Conservation (phyloP, 2,113 vertebrate genomes). For the Siniperca knerii region DNA sequence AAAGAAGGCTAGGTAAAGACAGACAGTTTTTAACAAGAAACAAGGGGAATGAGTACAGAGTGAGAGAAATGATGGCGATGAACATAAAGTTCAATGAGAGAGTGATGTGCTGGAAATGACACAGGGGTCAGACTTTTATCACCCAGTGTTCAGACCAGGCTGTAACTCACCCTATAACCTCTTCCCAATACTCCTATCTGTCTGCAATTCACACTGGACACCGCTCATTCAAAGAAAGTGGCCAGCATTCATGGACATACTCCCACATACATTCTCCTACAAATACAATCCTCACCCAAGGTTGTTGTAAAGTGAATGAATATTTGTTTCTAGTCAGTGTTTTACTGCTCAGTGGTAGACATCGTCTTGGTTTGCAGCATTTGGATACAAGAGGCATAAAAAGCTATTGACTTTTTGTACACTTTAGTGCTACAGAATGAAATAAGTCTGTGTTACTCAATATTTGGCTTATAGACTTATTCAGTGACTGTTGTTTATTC, state of each 20-base stretch:
- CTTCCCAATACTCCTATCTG: neutral
- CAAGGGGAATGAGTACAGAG: neutral
- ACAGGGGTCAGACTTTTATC: conserved; percentile 55
- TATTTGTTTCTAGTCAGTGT: conserved; percentile 1
- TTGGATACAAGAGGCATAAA: neutral
- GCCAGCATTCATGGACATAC: conserved; percentile 15
- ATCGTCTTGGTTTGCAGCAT: neutral
- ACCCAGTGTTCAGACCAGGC: conserved; percentile 42
- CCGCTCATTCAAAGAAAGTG: conserved; percentile 20
- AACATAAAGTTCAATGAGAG: neutral
- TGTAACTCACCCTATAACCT: conserved; percentile 43
- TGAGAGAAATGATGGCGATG: neutral
- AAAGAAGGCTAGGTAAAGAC: neutral
- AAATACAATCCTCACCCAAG: neutral
- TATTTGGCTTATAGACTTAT: neutral
- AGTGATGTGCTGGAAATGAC: conserved; percentile 41
- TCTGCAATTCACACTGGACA: conserved; percentile 30
- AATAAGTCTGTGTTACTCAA: neutral
- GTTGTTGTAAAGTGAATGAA: conserved; percentile 10
- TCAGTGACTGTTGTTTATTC: neutral
- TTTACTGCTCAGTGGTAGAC: neutral
- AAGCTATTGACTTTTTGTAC: conserved; percentile 15
- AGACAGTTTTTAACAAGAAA: neutral
- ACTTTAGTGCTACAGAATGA: neutral
- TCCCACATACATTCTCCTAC: neutral